Conservation (phyloP, 2,888 invertebrate genomes). For the Epinotia brunnichana region DNA sequence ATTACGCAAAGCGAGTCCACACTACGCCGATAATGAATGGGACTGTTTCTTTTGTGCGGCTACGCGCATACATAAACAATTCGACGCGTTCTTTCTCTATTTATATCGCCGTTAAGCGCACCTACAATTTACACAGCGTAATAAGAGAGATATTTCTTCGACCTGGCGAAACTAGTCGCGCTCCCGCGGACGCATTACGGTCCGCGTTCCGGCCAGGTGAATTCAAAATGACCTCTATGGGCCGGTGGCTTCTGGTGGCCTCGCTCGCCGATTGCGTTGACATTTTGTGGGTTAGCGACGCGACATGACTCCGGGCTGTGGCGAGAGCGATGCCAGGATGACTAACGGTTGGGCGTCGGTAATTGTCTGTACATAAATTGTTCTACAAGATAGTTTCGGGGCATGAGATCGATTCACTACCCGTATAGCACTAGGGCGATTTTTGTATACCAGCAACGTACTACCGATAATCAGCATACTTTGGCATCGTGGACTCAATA, state of each 20-base stretch:
- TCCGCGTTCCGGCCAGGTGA: conserved; percentile 81
- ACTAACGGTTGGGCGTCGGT: conserved; percentile 77
- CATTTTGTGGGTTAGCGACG: conserved; percentile 82
- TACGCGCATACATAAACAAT: conserved; percentile 67
- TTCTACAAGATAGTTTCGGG: conserved; percentile 70
- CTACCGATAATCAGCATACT: conserved; percentile 71
- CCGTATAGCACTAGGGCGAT: conserved; percentile 78
- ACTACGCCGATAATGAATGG: conserved; percentile 81
- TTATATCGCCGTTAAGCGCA: conserved; percentile 68
- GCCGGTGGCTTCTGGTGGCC: conserved; percentile 81
- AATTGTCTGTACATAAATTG: conserved; percentile 68
- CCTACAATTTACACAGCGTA: conserved; percentile 64
- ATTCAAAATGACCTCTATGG: conserved; percentile 84
- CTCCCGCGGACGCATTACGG: conserved; percentile 81
- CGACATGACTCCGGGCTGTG: conserved; percentile 68
- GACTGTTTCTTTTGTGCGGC: conserved; percentile 61
- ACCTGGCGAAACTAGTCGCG: conserved; percentile 83
- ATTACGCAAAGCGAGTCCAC: conserved; percentile 81
- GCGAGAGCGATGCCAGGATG: conserved; percentile 78
- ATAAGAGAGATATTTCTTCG: conserved; percentile 83
- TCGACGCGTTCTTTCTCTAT: conserved; percentile 59
- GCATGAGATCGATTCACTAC: conserved; percentile 75
- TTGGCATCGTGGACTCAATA: conserved; percentile 69
- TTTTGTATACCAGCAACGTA: conserved; percentile 77
- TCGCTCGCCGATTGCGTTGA: conserved; percentile 80